These are phyloP conservation scores for Micromys minutus DNA, from an alignment of 2,113 vertebrate genomes.

Conservation along the genomic window DNA sequence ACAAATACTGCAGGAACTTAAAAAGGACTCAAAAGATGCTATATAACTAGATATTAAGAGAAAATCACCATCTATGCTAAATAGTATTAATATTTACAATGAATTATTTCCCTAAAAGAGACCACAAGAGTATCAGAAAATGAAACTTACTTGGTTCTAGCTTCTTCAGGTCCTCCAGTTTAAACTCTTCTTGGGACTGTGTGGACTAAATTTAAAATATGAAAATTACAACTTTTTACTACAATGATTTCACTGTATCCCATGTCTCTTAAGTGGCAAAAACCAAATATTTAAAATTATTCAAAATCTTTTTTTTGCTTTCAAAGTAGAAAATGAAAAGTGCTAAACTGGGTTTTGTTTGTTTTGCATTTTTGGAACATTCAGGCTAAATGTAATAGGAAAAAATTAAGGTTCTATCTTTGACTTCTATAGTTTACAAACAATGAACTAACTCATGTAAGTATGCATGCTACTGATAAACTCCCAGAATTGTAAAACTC, in stretches of 20 bases:
- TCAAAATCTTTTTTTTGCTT: slow-evolving; percentile 37
- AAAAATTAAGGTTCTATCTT: slow-evolving; percentile 27
- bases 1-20: neutral
- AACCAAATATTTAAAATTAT: slow-evolving; percentile 45
- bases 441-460: slow-evolving; percentile 14
- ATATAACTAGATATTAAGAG: neutral
- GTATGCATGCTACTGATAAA: neutral
- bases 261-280: slow-evolving; percentile 5
- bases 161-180: slow-evolving; percentile 97
- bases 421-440: slow-evolving; percentile 36
- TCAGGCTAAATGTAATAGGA: slow-evolving; percentile 22
- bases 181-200: slow-evolving; percentile 95
- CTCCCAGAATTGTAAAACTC: neutral
- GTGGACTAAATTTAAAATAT: slow-evolving; percentile 88
- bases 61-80: neutral
- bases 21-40: neutral
- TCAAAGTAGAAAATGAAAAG: slow-evolving; percentile 60
- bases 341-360: slow-evolving; percentile 17
- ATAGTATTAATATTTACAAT: neutral
- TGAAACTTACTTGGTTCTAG: slow-evolving; percentile 94
- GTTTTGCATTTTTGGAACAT: slow-evolving; percentile 5
- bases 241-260: neutral
- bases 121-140: neutral
- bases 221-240: slow-evolving; percentile 52
- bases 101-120: slow-evolving; percentile 24